Evolutionary conservation across 2,113 vertebrate species (phyloP).

Genomic region (Peromyscus leucopus): DNA sequence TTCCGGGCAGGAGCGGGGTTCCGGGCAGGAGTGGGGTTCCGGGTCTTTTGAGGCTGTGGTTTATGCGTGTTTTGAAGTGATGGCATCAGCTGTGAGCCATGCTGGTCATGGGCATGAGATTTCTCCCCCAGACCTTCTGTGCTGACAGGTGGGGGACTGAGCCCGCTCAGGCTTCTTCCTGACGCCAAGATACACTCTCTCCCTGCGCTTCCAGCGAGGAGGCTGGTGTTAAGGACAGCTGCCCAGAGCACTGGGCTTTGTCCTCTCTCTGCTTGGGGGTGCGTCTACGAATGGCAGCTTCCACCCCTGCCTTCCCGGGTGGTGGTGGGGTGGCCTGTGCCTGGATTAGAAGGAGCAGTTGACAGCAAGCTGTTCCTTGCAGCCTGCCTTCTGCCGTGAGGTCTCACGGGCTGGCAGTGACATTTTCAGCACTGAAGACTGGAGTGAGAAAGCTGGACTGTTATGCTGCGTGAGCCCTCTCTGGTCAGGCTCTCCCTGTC

Average conservation of each 20-base stretch:
- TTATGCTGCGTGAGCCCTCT: not conserved
- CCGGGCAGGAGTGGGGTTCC: too few relatives aligned
- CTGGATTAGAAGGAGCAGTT: not conserved
- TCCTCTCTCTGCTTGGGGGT: fast-evolving
- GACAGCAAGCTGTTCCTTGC: slow-evolving; percentile 68
- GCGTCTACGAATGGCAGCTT: not conserved
- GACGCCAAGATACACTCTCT: not conserved
- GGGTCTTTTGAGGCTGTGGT: not conserved
- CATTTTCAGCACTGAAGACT: not conserved
- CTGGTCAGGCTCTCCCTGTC: not conserved
- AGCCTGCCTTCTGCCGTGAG: slow-evolving; percentile 55
- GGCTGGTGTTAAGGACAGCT: not conserved
- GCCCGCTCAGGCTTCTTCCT: not conserved
- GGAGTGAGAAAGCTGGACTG: not conserved
- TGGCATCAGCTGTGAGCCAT: fast-evolving
- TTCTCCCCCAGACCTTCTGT: not conserved
- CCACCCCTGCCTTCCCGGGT: not conserved
- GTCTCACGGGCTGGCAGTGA: slow-evolving; percentile 24
- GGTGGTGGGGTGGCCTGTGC: not conserved
- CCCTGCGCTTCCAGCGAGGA: not conserved
- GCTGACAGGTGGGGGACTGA: not conserved
- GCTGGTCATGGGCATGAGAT: not conserved
- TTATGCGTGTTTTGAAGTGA: not conserved
- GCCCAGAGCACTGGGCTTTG: not conserved
- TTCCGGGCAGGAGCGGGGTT: too few relatives aligned